Evolutionary conservation across 2,888 invertebrate species (phyloP), one percentile per base, ranked within the genome.

Genomic region (Ophraella communa): DNA sequence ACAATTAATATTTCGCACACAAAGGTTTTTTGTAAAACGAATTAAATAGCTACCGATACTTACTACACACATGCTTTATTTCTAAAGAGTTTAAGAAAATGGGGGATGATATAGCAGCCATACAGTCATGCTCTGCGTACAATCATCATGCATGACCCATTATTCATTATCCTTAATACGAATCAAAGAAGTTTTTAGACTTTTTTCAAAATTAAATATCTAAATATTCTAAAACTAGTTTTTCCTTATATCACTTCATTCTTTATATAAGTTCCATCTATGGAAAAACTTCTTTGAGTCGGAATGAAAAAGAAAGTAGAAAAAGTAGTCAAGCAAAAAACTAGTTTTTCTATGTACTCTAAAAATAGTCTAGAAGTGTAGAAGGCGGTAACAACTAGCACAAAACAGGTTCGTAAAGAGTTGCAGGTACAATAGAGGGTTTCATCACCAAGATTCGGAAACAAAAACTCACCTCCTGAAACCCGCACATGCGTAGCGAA

Each of bases 391-490:
- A n/a, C n/a, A n/a, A n/a, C n/a, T n/a, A n/a, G n/a, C n/a, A n/a
- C n/a, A n/a, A n/a, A n/a, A n/a, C n/a, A n/a, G n/a, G n/a, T n/a
- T n/a, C n/a, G n/a, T n/a, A n/a, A n/a, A n/a, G n/a, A n/a, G 30
- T 30, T 30, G 30, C 30, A 60, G 14, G 52, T 18, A 21, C 49
- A 59, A 70, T 45, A 69, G 65, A 65, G 45, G 65, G 64, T 67
- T 67, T 77, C 76, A 77, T 75, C 79, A 78, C 77, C 79, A 71
- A 74, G 73, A 76, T 74, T 73, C 66, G 70, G 72, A 76, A 68
- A 68, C 76, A 68, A 68, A 68, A 71, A 82, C 82, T 82, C 81
- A 82, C 82, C 82, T 82, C 82, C 82, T 82, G 78, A 73, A 75
- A 75, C 73, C 79, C 77, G 78, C 78, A 78, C 78, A 81, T 78